phyloP scores from a whole-genome alignment of 1,140 invertebrate species.

The Coenobita brevimanus region DNA sequence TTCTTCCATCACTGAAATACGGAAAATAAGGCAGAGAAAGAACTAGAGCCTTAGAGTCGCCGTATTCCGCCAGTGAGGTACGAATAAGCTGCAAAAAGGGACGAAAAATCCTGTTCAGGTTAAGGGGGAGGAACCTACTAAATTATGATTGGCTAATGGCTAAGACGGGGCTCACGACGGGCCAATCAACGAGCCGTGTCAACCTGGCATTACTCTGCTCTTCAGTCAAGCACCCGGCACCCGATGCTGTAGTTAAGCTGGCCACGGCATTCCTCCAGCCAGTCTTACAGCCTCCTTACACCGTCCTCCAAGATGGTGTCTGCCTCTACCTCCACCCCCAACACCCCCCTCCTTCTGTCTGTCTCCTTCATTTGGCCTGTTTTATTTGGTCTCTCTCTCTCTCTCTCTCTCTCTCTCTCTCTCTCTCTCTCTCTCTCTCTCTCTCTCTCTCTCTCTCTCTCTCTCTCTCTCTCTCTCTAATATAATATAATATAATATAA shows the following conservation, averaged over 20 bases:
- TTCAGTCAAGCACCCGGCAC: conserved; percentile 8
- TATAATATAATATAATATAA: too few relatives aligned
- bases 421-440: too few relatives aligned
- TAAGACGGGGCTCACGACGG: conserved; percentile 35
- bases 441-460: too few relatives aligned
- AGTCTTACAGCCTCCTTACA: background rate
- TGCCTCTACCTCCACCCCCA: background rate
- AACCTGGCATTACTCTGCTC: conserved; percentile 32
- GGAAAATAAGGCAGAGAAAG: too few relatives aligned
- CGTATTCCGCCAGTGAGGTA: background rate
- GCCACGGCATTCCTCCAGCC: conserved; percentile 1
- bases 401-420: too few relatives aligned
- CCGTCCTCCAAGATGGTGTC: background rate
- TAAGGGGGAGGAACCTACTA: conserved; percentile 28
- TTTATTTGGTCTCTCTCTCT: too few relatives aligned
- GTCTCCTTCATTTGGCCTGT: too few relatives aligned
- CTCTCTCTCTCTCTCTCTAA: too few relatives aligned
- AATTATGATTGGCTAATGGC: conserved; percentile 49
- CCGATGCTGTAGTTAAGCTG: background rate
- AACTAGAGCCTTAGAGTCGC: too few relatives aligned
- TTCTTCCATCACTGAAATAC: too few relatives aligned
- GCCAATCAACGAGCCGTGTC: conserved; percentile 44
- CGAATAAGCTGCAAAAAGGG: background rate
- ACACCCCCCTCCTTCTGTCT: conserved; percentile 7
- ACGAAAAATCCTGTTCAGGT: conserved; percentile 28